These are phyloP conservation scores for Caretta caretta DNA, from an alignment of 2,113 vertebrate genomes.

Conservation along the genomic window DNA sequence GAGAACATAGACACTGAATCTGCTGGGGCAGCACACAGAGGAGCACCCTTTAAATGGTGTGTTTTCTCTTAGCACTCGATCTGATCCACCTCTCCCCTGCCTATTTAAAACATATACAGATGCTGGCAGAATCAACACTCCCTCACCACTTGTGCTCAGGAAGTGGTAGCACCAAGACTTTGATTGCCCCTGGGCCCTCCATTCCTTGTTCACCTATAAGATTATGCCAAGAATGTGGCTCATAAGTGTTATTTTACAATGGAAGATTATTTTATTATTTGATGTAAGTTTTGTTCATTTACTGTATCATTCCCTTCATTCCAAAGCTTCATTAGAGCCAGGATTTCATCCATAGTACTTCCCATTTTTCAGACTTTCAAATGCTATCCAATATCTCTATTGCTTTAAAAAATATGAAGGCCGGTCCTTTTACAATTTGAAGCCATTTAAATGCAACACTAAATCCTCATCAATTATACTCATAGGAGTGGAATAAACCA, in stretches of 20 bases:
- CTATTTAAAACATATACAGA: neutral
- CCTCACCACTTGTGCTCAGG: neutral
- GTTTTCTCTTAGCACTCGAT: neutral
- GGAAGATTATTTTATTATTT: neutral
- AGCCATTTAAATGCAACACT: neutral
- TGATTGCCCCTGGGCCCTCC: neutral
- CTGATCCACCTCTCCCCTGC: neutral
- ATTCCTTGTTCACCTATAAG: neutral
- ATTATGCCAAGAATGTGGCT: neutral
- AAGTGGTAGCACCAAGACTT: neutral
- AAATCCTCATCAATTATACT: neutral
- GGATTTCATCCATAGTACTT: neutral
- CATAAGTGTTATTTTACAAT: neutral
- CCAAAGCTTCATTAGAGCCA: neutral
- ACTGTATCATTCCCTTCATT: neutral
- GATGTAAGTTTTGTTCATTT: neutral
- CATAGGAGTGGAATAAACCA: neutral
- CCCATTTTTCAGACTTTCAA: neutral
- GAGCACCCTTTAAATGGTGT: neutral
- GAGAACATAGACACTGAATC: neutral
- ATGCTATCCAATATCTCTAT: neutral
- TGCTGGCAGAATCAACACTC: neutral
- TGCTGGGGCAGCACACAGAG: neutral
- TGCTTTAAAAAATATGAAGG: neutral
- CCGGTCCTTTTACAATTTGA: neutral